Evolutionary conservation across 2,888 invertebrate species (phyloP).

Genomic region (Scaeva pyrastri): DNA sequence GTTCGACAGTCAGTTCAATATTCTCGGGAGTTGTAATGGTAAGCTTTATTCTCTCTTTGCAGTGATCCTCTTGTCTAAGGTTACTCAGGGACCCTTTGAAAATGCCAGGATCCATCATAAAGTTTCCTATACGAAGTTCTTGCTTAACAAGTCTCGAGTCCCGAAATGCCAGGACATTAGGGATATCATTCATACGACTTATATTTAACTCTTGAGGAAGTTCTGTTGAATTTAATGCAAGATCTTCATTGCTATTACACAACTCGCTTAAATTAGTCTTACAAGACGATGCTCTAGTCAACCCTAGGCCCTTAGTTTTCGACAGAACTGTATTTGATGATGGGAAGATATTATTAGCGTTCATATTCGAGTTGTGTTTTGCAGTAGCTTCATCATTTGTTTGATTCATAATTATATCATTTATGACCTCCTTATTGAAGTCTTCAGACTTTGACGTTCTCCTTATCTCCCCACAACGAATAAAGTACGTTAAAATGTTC

Average conservation of each 20-base stretch:
- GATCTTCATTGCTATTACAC: conserved; percentile 29
- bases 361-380: conserved; percentile 41
- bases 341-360: conserved; percentile 27
- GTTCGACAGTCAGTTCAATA: conserved; percentile 80
- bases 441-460: conserved; percentile 84
- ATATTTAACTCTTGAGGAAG: conserved; percentile 23
- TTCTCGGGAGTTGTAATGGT: conserved; percentile 83
- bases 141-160: conserved; percentile 83
- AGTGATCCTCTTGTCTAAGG: conserved; percentile 76
- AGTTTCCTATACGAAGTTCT: conserved; percentile 83
- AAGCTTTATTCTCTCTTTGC: conserved; percentile 79
- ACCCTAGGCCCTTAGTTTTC: conserved; percentile 51
- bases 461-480: conserved; percentile 91
- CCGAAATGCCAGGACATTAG: conserved; percentile 82
- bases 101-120: conserved; percentile 83
- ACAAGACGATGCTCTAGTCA: conserved; percentile 81
- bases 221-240: conserved; percentile 1
- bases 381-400: conserved; percentile 52
- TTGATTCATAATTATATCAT: conserved; percentile 66
- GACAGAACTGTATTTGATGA: conserved; percentile 44
- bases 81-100: conserved; percentile 80
- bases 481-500: conserved; percentile 93
- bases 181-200: conserved; percentile 81
- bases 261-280: conserved; percentile 62
- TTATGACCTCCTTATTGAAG: conserved; percentile 81